A percentile compares a stretch with the other conserved stretches of the same genome.
phyloP scores from a whole-genome alignment of 2,113 vertebrate genomes.

The Phycodurus eques region DNA sequence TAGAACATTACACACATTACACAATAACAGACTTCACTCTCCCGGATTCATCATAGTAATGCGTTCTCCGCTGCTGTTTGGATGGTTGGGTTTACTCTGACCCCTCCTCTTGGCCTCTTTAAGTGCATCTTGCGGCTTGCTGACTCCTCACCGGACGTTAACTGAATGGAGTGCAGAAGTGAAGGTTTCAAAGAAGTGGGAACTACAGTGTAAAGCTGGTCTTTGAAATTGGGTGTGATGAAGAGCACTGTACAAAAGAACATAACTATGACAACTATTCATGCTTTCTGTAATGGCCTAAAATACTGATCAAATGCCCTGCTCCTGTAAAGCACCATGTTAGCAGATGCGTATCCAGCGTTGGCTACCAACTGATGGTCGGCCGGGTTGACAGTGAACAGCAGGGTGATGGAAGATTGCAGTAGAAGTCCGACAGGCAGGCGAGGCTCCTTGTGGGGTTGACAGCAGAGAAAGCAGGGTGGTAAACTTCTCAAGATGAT shows the following conservation, averaged over 20 bases:
- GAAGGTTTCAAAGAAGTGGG: slow-evolving; percentile 39
- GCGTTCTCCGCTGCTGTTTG: slow-evolving; percentile 9
- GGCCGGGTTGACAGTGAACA: background rate
- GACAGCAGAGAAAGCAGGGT: background rate
- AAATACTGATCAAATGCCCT: background rate
- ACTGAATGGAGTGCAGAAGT: slow-evolving; percentile 34
- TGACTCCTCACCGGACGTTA: slow-evolving; percentile 16
- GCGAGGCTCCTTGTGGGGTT: too few species aligned
- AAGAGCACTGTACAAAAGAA: background rate
- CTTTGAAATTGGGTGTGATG: background rate
- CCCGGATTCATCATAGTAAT: slow-evolving; percentile 8
- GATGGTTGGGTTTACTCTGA: slow-evolving; percentile 20
- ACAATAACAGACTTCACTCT: slow-evolving; percentile 16
- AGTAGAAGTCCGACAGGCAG: too few species aligned
- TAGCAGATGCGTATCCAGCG: background rate
- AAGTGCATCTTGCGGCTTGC: slow-evolving; percentile 17
- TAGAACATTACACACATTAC: slow-evolving; percentile 16
- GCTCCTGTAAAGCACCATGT: background rate
- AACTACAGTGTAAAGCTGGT: slow-evolving; percentile 41
- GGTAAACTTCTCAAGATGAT: background rate
- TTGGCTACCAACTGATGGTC: background rate
- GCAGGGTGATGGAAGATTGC: background rate
- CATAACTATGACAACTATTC: background rate
- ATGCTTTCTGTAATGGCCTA: background rate
- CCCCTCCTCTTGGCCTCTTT: slow-evolving; percentile 22